Percentiles rank a stretch among this genome's conserved stretches.
Conservation (phyloP, 2,888 invertebrate species). For the Micropterix aruncella region DNA sequence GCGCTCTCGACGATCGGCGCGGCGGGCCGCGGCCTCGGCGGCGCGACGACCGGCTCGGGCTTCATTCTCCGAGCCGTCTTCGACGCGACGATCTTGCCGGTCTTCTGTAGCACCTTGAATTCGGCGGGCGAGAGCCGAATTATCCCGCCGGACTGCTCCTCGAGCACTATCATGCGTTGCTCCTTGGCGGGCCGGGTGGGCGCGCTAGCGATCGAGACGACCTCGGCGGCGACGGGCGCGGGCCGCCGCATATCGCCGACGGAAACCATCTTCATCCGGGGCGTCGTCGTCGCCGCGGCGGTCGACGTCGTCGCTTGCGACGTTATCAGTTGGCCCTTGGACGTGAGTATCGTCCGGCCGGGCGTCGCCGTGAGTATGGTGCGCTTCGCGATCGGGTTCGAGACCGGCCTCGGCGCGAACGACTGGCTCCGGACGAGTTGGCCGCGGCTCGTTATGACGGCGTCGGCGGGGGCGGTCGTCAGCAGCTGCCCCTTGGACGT, state of each 20-base stretch:
- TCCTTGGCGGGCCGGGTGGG: constrained; percentile 25
- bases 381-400: no score
- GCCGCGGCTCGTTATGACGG: constrained; percentile 8
- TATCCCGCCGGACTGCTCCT: constrained; percentile 34
- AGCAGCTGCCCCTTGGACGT: constrained; percentile 15
- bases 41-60: no score
- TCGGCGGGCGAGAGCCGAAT: constrained; percentile 36
- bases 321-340: constrained; percentile 17
- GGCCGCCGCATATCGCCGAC: no score
- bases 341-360: neutral
- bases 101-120: constrained; percentile 33
- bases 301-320: constrained; percentile 15
- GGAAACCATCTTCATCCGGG: no score
- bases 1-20: constrained; percentile 8
- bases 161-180: constrained; percentile 29
- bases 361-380: no score
- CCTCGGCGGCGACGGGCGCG: neutral
- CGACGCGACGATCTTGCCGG: constrained; percentile 33
- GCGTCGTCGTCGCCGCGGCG: no score
- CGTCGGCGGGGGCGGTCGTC: constrained; percentile 14
- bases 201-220: no score
- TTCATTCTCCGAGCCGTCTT: no score
- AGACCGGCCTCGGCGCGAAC: no score
- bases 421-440: constrained; percentile 11
- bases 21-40: constrained; percentile 11